phyloP scores from a whole-genome alignment of 2,888 invertebrate species.

The Scaptomyza flava region DNA sequence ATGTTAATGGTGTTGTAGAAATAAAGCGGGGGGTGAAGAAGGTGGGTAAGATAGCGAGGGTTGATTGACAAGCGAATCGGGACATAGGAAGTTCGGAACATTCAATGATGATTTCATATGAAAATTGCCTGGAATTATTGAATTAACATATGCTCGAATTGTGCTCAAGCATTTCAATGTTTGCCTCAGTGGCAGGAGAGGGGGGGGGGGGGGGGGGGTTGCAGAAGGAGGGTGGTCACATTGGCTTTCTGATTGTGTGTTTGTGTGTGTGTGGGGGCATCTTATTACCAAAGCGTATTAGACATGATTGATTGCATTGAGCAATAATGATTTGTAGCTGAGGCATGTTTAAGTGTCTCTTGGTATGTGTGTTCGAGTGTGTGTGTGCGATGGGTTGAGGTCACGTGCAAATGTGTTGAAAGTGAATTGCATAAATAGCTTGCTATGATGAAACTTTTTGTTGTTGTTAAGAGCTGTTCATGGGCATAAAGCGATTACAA shows the following conservation, averaged over 20 bases:
- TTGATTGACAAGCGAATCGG: constrained; percentile 68
- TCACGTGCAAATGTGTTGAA: constrained; percentile 61
- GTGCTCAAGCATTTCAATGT: constrained; percentile 69
- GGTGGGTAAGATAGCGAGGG: constrained; percentile 25
- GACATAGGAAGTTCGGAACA: constrained; percentile 29
- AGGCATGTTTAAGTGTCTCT: constrained; percentile 52
- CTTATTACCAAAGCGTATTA: constrained; percentile 80
- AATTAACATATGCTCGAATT: constrained; percentile 80
- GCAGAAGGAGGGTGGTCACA: background rate
- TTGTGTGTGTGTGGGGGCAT: constrained; percentile 59
- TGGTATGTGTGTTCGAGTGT: constrained; percentile 1
- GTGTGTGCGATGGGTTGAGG: constrained; percentile 27
- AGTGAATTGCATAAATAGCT: constrained; percentile 70
- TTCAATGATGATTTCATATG: constrained; percentile 72
- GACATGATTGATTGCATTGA: constrained; percentile 80
- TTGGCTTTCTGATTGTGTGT: constrained; percentile 30
- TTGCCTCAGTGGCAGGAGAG: constrained; percentile 15
- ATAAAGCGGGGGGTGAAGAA: background rate
- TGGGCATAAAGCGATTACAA: constrained; percentile 26
- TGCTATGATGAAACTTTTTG: constrained; percentile 3
- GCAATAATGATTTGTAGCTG: constrained; percentile 75
- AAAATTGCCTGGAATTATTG: constrained; percentile 81
- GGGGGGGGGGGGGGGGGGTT: background rate
- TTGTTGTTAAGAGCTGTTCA: constrained; percentile 10
- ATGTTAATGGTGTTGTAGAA: constrained; percentile 60